These are phyloP conservation scores for Ephialtes manifestator DNA, from an alignment of 2,888 invertebrate species.

Conservation along the genomic window DNA sequence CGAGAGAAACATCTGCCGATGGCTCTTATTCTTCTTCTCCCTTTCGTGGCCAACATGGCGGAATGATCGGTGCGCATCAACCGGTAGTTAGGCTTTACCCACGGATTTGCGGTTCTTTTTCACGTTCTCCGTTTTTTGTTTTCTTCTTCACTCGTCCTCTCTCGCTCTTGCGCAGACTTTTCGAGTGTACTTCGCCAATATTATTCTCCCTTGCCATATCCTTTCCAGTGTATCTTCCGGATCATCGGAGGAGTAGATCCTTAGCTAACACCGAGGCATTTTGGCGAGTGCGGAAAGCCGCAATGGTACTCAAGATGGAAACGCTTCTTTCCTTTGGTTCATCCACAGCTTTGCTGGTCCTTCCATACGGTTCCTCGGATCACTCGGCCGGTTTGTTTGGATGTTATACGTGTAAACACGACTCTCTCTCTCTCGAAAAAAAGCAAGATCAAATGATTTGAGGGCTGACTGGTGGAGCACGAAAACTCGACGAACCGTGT, in stretches of 20 bases:
- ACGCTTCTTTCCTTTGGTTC: conserved; percentile 13
- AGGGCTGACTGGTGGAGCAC: conserved; percentile 31
- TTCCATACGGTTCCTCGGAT: conserved; percentile 47
- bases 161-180: conserved; percentile 1
- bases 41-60: conserved; percentile 84
- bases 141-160: conserved; percentile 38
- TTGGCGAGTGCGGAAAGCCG: conserved; percentile 63
- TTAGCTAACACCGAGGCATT: conserved; percentile 43
- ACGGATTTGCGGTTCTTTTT: conserved; percentile 85
- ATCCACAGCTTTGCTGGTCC: conserved; percentile 31
- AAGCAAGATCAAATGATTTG: conserved; percentile 41
- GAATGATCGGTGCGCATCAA: conserved; percentile 85
- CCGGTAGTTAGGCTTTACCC: conserved; percentile 84
- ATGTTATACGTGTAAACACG: conserved; percentile 68
- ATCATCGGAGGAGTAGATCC: conserved; percentile 48
- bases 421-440: conserved; percentile 57
- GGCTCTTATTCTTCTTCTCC: conserved; percentile 72
- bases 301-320: conserved; percentile 12
- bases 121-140: conserved; percentile 64
- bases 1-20: conserved; percentile 74
- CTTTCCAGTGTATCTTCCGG: conserved; percentile 37
- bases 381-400: conserved; percentile 62
- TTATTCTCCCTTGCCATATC: conserved; percentile 25
- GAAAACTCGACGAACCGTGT: conserved; percentile 65
- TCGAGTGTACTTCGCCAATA: conserved; percentile 14